Evolutionary conservation across 30 jellyfish, hydroid and myxozoan genomes (phyloP).

Genomic region (Turritopsis dohrnii): DNA sequence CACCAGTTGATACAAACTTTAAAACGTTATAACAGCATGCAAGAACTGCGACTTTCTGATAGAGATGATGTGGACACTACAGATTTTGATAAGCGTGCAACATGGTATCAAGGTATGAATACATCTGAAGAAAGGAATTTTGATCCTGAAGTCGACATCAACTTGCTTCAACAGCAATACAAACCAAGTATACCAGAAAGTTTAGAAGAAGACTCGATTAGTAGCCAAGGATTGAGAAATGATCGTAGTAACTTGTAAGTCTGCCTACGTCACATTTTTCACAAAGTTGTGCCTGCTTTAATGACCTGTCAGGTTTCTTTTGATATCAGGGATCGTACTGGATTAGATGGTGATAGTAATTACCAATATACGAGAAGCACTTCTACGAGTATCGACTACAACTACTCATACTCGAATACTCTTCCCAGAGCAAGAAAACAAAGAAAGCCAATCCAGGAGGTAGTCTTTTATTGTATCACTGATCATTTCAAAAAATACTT

Average conservation of each 20-base stretch:
- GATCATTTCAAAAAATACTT: background rate
- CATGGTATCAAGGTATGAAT: slow-evolving; percentile 57
- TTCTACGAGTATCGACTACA: background rate
- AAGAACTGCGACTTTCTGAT: slow-evolving; percentile 41
- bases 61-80: slow-evolving; percentile 35
- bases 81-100: slow-evolving; percentile 29
- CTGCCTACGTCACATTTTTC: background rate
- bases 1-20: slow-evolving; percentile 60
- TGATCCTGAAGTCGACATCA: slow-evolving; percentile 58
- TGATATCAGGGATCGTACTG: background rate
- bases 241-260: slow-evolving; percentile 5
- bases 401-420: slow-evolving; percentile 27
- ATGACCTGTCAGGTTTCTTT: background rate
- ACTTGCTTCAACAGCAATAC: slow-evolving; percentile 63
- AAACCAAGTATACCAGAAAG: slow-evolving; percentile 12
- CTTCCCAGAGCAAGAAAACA: slow-evolving; percentile 42
- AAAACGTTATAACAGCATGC: slow-evolving; percentile 83
- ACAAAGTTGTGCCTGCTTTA: background rate
- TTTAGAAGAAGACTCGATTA: background rate
- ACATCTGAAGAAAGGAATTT: slow-evolving; percentile 32
- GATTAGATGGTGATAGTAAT: background rate
- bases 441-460: slow-evolving; percentile 34
- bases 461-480: background rate
- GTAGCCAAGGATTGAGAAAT: background rate
- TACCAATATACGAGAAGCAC: background rate